phyloP scores from a whole-genome alignment of 2,797 vertebrate species.

The Rhinichthys osculus region DNA sequence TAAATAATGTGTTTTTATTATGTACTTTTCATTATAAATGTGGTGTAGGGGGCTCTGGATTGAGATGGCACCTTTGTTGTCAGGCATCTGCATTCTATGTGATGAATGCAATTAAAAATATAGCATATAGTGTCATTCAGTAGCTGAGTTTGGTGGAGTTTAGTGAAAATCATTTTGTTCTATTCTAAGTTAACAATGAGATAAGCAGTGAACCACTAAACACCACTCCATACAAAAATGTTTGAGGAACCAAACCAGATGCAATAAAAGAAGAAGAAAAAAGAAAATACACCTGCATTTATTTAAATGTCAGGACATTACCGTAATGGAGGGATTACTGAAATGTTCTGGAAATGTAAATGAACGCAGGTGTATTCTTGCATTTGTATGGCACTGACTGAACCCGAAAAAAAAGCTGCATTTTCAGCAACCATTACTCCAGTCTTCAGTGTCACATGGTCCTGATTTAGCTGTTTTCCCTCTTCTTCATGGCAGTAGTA shows the following conservation, averaged over 20 bases:
- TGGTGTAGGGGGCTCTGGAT: neutral
- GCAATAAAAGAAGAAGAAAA: neutral
- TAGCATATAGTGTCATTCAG: neutral
- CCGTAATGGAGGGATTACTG: neutral
- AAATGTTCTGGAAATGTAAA: neutral
- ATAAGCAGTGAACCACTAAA: neutral
- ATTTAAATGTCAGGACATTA: neutral
- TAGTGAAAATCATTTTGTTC: neutral
- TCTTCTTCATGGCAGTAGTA: neutral
- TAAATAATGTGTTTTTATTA: neutral
- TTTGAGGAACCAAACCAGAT: neutral
- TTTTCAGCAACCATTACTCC: neutral
- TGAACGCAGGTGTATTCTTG: neutral
- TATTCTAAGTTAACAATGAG: neutral
- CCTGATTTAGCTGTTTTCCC: neutral
- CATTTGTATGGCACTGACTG: neutral
- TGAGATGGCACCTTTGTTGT: neutral
- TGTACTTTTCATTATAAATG: neutral
- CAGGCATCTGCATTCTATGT: neutral
- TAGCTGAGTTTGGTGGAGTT: neutral
- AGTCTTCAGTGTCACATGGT: neutral
- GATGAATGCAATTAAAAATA: neutral
- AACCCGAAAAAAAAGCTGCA: neutral
- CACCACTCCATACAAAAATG: neutral
- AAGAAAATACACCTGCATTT: neutral